phyloP scores from a whole-genome alignment of 1,140 invertebrate species.

The Doryteuthis pealeii region DNA sequence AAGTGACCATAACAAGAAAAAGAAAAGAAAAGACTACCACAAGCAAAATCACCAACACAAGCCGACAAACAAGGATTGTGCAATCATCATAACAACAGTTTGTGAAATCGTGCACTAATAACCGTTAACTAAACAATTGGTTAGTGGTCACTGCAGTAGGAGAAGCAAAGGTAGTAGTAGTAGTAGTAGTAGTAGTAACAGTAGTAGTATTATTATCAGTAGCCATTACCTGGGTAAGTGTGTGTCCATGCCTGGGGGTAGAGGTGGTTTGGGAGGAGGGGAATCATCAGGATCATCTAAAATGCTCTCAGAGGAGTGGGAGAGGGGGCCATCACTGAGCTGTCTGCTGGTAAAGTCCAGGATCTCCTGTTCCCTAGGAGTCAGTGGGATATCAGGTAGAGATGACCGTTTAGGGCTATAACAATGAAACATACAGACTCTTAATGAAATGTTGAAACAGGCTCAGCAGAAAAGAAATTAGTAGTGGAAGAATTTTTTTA shows the following conservation, averaged over 20 bases:
- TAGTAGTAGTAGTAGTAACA: neutral
- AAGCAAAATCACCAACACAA: no score
- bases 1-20: no score
- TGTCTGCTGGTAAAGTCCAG: constrained; percentile 56
- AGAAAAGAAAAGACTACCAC: no score
- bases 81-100: no score
- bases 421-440: constrained; percentile 5
- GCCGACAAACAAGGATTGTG: no score
- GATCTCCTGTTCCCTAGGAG: constrained; percentile 59
- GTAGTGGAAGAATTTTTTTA: neutral
- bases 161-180: neutral
- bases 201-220: neutral
- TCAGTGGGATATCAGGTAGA: constrained; percentile 74
- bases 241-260: constrained; percentile 64
- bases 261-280: constrained; percentile 84
- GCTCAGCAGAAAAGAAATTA: neutral
- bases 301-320: constrained; percentile 39
- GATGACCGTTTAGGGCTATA: constrained; percentile 67
- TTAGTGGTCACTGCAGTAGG: neutral
- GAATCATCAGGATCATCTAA: constrained; percentile 22
- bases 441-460: neutral
- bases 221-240: constrained; percentile 35
- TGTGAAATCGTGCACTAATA: no score
- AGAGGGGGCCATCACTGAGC: constrained; percentile 28
- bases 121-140: no score